Percentiles rank a stretch among this genome's conserved stretches.
Conservation (phyloP, 2,888 invertebrate species). For the Craniophora ligustri region DNA sequence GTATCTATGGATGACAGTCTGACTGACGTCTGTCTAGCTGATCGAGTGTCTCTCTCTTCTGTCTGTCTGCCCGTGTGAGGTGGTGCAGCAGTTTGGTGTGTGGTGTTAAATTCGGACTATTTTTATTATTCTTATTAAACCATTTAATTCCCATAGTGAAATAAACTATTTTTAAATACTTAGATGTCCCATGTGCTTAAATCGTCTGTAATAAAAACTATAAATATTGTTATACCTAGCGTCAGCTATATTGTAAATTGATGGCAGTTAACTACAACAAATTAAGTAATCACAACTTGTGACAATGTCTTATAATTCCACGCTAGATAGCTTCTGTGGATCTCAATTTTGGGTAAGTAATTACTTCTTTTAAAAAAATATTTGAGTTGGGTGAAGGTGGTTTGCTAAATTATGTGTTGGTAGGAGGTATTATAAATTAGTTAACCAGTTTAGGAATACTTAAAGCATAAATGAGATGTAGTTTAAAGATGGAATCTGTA, state of each 20-base stretch:
- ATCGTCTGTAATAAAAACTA: conserved; percentile 8
- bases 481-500: too few species aligned
- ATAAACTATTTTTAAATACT: conserved; percentile 16
- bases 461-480: conserved; percentile 4
- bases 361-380: conserved; percentile 5
- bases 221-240: conserved; percentile 11
- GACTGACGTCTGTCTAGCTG: too few species aligned
- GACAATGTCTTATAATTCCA: conserved; percentile 87
- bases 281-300: conserved; percentile 67
- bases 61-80: conserved; percentile 46
- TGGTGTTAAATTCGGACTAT: conserved; percentile 43
- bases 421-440: too few species aligned
- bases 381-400: not conserved
- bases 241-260: conserved; percentile 51
- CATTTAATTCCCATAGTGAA: conserved; percentile 17
- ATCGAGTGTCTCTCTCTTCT: too few species aligned
- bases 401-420: too few species aligned
- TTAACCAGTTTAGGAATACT: too few species aligned
- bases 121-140: conserved; percentile 28
- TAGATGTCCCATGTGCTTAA: too few species aligned
- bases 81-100: conserved; percentile 52
- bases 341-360: conserved; percentile 94
- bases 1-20: too few species aligned
- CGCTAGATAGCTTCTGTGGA: conserved; percentile 93
- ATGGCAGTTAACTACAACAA: conserved; percentile 59